Evolutionary conservation across 2,113 vertebrate genomes (phyloP), one percentile per base, ranked within the genome.

Genomic region (Prunella fulvescens): DNA sequence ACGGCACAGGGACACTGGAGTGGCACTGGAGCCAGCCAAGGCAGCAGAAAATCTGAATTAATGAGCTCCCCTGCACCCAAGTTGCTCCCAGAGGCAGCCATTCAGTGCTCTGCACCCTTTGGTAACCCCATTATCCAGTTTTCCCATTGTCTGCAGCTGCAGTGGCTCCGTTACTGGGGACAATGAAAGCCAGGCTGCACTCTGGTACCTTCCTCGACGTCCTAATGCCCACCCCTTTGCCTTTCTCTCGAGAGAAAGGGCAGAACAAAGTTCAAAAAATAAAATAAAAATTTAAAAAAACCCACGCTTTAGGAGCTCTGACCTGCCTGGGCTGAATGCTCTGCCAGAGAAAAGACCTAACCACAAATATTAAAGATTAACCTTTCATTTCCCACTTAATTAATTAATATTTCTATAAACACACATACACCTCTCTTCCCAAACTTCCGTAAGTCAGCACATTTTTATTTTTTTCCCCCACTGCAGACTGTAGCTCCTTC

Each of bases 131-230:
- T 86, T 83, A 39, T 54, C 54, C 86, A 33, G 0, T 58, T 83
- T 54, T 24, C 42, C 80, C 82, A 78, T 83, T 95, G 92, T 93
- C 88, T 86, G 90, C 33, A 33, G 82, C 72, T 76, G 48, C 93
- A 42, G 74, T 25, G 8, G 1, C 85, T 81, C 81, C 19, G 4
- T 74, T 56, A 8, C 11, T 25, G 3, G 7, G 58, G 60, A 62
- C 94, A 95, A 86, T 85, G 71, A 62, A 14, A 85, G 71, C 11
- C 67, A 35, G 82, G 44, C 67, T 53, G 76, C 10, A 2, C 71
- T 29, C 3, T 1, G 42, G 39, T 11, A 92, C 90, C 82, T 92
- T 74, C 20, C 76, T 8, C 42, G 13, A 19, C 79, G n/a, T 60
- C 80, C 57, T 18, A 25, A 48, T 20, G 31, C 42, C 22, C 71